Base-by-base conservation (phyloP, 2,113 vertebrate species). In the Salvelinus namaycush region DNA sequence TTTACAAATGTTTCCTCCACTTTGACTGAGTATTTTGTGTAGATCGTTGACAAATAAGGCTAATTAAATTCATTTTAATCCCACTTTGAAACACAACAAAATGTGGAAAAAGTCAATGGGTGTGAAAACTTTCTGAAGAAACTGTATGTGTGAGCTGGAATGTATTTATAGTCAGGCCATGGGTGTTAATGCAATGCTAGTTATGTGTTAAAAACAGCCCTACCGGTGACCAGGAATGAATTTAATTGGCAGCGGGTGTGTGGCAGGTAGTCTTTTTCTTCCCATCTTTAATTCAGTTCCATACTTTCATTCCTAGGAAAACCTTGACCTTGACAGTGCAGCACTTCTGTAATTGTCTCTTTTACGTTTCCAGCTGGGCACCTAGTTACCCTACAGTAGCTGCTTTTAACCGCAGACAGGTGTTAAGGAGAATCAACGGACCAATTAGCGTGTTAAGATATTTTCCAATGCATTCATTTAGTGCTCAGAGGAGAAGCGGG, bases 381-480 rank as follows among this genome's bases (percentile, higher is more conserved):
- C 4, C 68, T 24, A 44, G 68, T 49, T 5, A 16, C 34, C 34
- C 18, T 44, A 44, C 39, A 44, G 39, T 49, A 12, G 31, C 67
- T 4, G 2, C 16, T 44, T 22, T 12, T 48, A 31, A 12, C n/a
- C 4, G 31, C 68, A 39, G 18, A n/a, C 68, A 44, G 68, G 20
- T 44, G 68, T 70, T 69, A 69, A 69, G 67, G 34, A 69, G 34
- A 48, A 44, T 69, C 14, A 6, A 65, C 26, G 16, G 16, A 39
- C 18, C 68, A 69, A 69, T 69, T 39, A 39, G 18, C 1, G 12
- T 6, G 14, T 72, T 57, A 20, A 22, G 26, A 49, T 24, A 12
- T n/a, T 24, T 75, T 70, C 57, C n/a, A 69, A 1, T 39, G 74
- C 16, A 11, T 74, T 26, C 44, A 79, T 31, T 82, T 72, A 12